Evolutionary conservation across 2,113 vertebrate genomes (phyloP), one percentile per base, ranked within the genome.

Genomic region (Oryzias curvinotus): DNA sequence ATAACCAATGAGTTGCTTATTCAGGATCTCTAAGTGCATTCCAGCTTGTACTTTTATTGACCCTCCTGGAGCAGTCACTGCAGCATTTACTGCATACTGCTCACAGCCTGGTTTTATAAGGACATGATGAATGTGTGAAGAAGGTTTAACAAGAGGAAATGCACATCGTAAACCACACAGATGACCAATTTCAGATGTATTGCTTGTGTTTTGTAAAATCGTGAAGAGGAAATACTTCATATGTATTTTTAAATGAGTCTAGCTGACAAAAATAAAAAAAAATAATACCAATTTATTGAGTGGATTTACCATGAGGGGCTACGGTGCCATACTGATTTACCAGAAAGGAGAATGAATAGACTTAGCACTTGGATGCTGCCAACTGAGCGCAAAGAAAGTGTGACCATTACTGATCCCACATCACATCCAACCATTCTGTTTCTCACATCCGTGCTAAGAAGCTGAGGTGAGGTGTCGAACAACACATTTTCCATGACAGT

Each of bases 21-120:
- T 73, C 68, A 86, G 66, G 57, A 80, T 75, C 80, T 79, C 80
- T 69, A 80, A 87, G 82, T 84, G 83, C 81, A 76, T 78, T 80
- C 84, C 46, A 68, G 63, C 61, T 75, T 18, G 76, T 65, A 65
- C 85, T 82, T 89, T 90, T 88, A 90, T 86, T 90, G 83, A 86
- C 65, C 77, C 76, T 74, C 23, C 52, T 64, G 53, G 76, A 80
- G 73, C 65, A 43, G 65, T 68, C 52, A 64, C 60, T 57, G 61
- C 41, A 17, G n/a, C 53, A 47, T 86, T 86, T 88, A 80, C 84
- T 88, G 80, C 73, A 74, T 65, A 66, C 73, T 70, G 60, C 75
- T 55, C 23, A 1, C 54, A 52, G 58, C 47, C 63, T 68, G 59
- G 68, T 87, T 80, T 86, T 77, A 78, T 66, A 71, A 78, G 19